These are phyloP conservation scores for Cosmopolites sordidus DNA, from an alignment of 2,888 invertebrate genomes.

Conservation along the genomic window DNA sequence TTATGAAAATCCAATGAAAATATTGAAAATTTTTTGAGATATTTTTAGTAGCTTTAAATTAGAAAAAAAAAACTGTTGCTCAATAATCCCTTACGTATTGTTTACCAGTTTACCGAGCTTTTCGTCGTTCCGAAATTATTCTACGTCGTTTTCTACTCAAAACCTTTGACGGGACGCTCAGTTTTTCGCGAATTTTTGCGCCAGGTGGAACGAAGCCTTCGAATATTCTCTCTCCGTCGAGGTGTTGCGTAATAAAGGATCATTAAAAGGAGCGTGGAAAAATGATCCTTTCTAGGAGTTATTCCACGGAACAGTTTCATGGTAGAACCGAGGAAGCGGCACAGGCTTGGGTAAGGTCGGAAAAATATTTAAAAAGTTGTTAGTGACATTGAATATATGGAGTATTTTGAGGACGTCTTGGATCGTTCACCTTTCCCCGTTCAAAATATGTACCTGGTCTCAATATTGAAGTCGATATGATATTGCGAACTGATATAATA, in stretches of 20 bases:
- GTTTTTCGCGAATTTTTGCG: slow-evolving; percentile 17
- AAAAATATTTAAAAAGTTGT: background rate
- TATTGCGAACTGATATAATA: no score
- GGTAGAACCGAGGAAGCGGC: slow-evolving; percentile 21
- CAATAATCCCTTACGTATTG: background rate
- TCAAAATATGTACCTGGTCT: no score
- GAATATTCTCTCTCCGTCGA: background rate
- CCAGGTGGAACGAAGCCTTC: slow-evolving; percentile 8
- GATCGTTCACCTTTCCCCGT: background rate
- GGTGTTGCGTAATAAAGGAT: slow-evolving; percentile 5
- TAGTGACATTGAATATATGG: background rate
- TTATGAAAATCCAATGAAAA: no score
- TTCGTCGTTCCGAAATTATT: background rate
- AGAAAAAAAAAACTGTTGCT: background rate
- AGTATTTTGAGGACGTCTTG: background rate
- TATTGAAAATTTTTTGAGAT: background rate
- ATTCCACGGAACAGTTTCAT: slow-evolving; percentile 39
- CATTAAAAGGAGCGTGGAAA: slow-evolving; percentile 11
- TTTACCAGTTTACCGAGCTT: background rate
- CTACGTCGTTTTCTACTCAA: background rate
- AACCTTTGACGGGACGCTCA: background rate
- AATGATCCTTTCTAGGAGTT: slow-evolving; percentile 43
- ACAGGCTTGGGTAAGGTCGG: slow-evolving; percentile 22
- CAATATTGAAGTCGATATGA: no score
- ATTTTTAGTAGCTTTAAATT: background rate